Conservation (phyloP, 2,797 vertebrate species). For the Peromyscus aztecus region DNA sequence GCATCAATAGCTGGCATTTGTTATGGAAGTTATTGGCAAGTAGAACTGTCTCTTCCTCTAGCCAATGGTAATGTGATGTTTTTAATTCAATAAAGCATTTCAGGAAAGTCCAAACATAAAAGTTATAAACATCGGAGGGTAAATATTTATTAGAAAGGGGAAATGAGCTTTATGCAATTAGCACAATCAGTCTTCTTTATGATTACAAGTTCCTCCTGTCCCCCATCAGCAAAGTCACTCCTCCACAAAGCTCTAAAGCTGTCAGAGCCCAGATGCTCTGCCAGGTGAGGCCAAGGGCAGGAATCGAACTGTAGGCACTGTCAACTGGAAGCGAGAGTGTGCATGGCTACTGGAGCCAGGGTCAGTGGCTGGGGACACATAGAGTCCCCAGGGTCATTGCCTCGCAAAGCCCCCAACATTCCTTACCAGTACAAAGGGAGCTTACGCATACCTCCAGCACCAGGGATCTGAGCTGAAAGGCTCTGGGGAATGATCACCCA, state of each 20-base stretch:
- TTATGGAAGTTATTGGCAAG: slow-evolving; percentile 88
- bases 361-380: not conserved
- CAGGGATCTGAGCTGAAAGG: not conserved
- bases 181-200: slow-evolving; percentile 83
- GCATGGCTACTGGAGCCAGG: not conserved
- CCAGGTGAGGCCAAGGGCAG: slow-evolving; percentile 62
- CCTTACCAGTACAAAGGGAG: not conserved
- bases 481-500: not conserved
- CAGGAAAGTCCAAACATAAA: slow-evolving; percentile 87
- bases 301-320: not conserved
- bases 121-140: slow-evolving; percentile 87
- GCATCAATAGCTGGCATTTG: slow-evolving; percentile 86
- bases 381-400: not conserved
- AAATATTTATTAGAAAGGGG: slow-evolving; percentile 88
- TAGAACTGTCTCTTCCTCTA: slow-evolving; percentile 87
- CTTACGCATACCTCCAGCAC: fast-evolving
- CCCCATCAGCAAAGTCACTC: slow-evolving; percentile 63
- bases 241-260: slow-evolving; percentile 52
- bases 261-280: slow-evolving; percentile 22
- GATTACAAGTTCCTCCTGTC: slow-evolving; percentile 81
- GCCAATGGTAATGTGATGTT: slow-evolving; percentile 90
- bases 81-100: slow-evolving; percentile 88
- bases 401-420: not conserved
- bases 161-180: slow-evolving; percentile 86
- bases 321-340: not conserved